Evolutionary conservation across 1,140 invertebrate species (phyloP).

Genomic region (Planococcus citri): DNA sequence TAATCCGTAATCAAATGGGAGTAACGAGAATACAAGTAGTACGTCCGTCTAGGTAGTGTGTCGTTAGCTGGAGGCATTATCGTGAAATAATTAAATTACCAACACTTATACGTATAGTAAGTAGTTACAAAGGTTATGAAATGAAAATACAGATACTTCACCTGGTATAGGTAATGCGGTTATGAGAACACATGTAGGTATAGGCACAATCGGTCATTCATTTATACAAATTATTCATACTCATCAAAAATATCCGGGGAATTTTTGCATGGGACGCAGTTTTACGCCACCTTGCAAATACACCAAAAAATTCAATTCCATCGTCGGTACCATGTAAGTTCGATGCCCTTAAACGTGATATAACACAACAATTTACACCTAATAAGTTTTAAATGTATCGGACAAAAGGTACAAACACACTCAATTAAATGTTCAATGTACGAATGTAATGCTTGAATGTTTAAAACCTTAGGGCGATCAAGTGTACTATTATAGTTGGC

Average conservation of each 20-base stretch:
- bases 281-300: too few species aligned
- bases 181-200: neutral
- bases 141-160: neutral
- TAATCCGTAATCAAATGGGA: too few species aligned
- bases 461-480: neutral
- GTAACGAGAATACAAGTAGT: too few species aligned
- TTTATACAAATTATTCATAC: too few species aligned
- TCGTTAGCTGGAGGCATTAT: too few species aligned
- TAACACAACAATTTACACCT: neutral
- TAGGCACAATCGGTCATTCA: too few species aligned
- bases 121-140: neutral
- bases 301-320: neutral
- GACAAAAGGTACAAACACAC: constrained; percentile 2
- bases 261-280: too few species aligned
- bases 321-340: neutral
- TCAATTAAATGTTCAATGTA: constrained; percentile 4
- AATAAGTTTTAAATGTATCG: neutral
- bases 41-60: too few species aligned
- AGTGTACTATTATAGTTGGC: neutral
- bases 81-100: neutral
- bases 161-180: too few species aligned
- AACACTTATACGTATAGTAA: neutral
- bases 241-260: too few species aligned
- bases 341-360: neutral
- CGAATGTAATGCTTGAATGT: neutral